A percentile compares a stretch with the other conserved stretches of the same genome.
phyloP scores from a whole-genome alignment of 1,140 invertebrate species.

The Glossosoma conforme region DNA sequence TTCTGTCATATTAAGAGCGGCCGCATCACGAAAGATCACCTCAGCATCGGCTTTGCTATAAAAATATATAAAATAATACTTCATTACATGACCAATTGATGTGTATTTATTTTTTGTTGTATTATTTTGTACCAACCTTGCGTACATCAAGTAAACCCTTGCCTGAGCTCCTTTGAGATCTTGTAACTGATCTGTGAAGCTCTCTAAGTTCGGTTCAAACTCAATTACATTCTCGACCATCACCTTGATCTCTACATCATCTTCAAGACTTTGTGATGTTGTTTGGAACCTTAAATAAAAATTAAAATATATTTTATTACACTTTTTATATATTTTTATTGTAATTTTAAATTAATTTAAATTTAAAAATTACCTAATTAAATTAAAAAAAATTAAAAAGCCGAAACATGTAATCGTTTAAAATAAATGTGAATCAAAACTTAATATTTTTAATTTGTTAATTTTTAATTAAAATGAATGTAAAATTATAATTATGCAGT shows the following conservation, averaged over 20 bases:
- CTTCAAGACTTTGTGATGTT: constrained; percentile 57
- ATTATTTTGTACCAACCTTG: constrained; percentile 63
- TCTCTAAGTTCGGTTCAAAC: constrained; percentile 79
- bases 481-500: too few relatives aligned
- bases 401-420: too few relatives aligned
- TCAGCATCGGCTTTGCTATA: constrained; percentile 82
- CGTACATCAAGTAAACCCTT: constrained; percentile 88
- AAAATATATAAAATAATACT: constrained; percentile 9
- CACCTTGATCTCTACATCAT: constrained; percentile 56
- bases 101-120: background rate
- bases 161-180: constrained; percentile 82
- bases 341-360: too few relatives aligned
- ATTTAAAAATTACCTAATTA: too few relatives aligned
- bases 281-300: constrained; percentile 49
- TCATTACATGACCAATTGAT: background rate
- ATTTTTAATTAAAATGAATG: too few relatives aligned
- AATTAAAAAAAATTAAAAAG: too few relatives aligned
- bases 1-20: constrained; percentile 81
- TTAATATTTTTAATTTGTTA: too few relatives aligned
- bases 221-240: constrained; percentile 86
- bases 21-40: constrained; percentile 85
- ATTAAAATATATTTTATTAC: background rate
- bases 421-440: too few relatives aligned
- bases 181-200: constrained; percentile 71
- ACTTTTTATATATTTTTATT: background rate